These are phyloP conservation scores for Microcebus jonahi DNA, from an alignment of 2,113 vertebrate species.

Conservation along the genomic window DNA sequence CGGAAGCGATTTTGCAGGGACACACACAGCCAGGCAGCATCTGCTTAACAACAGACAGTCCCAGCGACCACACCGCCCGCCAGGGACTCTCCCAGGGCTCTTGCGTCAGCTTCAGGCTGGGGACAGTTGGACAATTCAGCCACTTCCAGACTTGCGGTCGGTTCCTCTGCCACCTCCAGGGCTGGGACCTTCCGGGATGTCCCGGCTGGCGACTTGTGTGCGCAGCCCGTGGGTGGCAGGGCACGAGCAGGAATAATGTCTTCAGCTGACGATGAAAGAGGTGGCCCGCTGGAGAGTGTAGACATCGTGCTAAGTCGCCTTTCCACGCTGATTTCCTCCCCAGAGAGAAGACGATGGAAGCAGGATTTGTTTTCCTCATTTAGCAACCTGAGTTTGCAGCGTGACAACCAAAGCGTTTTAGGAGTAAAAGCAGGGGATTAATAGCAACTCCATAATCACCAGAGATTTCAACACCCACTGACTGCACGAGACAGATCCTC, in stretches of 20 bases:
- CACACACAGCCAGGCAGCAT: background rate
- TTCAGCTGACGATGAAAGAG: background rate
- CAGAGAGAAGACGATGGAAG: background rate
- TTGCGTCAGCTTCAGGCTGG: background rate
- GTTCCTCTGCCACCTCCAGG: background rate
- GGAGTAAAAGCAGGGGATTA: too few species aligned
- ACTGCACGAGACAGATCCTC: too few species aligned
- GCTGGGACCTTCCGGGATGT: background rate
- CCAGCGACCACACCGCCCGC: background rate
- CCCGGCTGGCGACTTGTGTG: background rate
- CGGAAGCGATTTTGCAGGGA: background rate
- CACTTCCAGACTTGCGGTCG: constrained; percentile 14
- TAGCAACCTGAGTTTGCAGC: background rate
- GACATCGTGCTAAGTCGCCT: background rate
- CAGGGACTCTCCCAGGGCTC: background rate
- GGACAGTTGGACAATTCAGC: background rate
- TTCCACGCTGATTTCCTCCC: background rate
- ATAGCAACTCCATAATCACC: too few species aligned
- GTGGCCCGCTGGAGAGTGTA: background rate
- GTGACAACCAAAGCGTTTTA: too few species aligned
- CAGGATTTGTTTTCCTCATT: background rate
- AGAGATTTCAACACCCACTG: too few species aligned
- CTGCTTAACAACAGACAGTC: background rate
- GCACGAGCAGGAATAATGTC: background rate
- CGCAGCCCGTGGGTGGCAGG: background rate